A percentile compares a stretch with the other conserved stretches of the same genome.
These are phyloP conservation scores for Lepidurus arcticus DNA, from an alignment of 1,140 invertebrate genomes.

Conservation along the genomic window DNA sequence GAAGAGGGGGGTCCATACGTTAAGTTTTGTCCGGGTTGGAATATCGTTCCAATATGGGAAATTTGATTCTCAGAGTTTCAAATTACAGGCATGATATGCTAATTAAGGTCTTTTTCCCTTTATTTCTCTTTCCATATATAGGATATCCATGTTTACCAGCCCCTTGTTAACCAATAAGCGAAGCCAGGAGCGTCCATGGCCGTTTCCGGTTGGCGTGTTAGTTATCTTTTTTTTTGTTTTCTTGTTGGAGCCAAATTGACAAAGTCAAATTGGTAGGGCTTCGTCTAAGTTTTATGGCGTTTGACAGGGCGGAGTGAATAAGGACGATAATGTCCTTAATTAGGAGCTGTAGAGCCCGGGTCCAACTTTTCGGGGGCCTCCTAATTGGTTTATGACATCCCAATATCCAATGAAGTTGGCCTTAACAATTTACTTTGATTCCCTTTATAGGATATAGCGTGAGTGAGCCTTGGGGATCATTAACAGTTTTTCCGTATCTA, in stretches of 20 bases:
- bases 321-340: not conserved
- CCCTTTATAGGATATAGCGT: too few relatives aligned
- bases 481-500: too few relatives aligned
- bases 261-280: not conserved
- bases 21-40: too few relatives aligned
- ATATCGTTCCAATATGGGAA: too few relatives aligned
- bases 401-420: not conserved
- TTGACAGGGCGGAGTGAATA: constrained; percentile 15
- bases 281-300: not conserved
- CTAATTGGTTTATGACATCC: not conserved
- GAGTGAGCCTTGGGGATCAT: too few relatives aligned
- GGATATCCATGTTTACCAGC: not conserved
- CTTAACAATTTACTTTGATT: too few relatives aligned
- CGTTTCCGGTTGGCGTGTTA: constrained; percentile 13
- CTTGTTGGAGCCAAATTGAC: not conserved
- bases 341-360: not conserved
- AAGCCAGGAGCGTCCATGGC: not conserved
- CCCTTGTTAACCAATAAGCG: not conserved
- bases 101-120: not conserved
- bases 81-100: not conserved
- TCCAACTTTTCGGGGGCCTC: too few relatives aligned
- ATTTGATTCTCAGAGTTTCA: not conserved
- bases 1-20: too few relatives aligned
- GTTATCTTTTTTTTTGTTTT: not conserved
- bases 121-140: too few relatives aligned